Percentiles rank a stretch among this genome's conserved stretches.
phyloP scores from a whole-genome alignment of 2,888 invertebrate genomes.

The Plebejus anna region DNA sequence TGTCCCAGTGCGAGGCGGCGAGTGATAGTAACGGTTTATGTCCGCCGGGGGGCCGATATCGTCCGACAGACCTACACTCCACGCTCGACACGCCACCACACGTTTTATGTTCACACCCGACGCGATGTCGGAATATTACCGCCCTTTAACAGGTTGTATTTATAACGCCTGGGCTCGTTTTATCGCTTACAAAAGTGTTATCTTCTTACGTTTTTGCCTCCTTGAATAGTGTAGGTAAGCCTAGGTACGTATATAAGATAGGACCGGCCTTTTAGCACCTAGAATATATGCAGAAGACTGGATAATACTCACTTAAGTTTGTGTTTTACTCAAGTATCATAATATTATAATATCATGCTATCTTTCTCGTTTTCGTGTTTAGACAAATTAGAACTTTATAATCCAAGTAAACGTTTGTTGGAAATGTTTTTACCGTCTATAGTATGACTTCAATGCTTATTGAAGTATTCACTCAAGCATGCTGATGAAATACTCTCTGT shows the following conservation, averaged over 20 bases:
- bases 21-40: slow-evolving; percentile 10
- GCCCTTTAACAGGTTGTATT: slow-evolving; percentile 2
- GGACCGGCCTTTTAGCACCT: not conserved
- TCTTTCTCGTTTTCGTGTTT: no score
- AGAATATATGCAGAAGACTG: no score
- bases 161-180: not conserved
- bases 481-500: not conserved
- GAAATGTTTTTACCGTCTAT: no score
- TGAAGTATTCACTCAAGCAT: not conserved
- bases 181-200: not conserved
- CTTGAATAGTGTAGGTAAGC: not conserved
- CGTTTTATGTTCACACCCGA: slow-evolving; percentile 10
- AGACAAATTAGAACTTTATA: no score
- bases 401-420: no score
- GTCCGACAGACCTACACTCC: no score
- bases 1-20: not conserved
- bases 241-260: not conserved
- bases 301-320: no score
- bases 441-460: not conserved
- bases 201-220: not conserved
- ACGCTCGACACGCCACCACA: not conserved
- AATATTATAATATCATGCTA: no score
- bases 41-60: not conserved
- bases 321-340: no score
- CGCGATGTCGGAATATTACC: not conserved